Evolutionary conservation across 2,797 vertebrate species (phyloP).

Genomic region (Gorsachius magnificus): DNA sequence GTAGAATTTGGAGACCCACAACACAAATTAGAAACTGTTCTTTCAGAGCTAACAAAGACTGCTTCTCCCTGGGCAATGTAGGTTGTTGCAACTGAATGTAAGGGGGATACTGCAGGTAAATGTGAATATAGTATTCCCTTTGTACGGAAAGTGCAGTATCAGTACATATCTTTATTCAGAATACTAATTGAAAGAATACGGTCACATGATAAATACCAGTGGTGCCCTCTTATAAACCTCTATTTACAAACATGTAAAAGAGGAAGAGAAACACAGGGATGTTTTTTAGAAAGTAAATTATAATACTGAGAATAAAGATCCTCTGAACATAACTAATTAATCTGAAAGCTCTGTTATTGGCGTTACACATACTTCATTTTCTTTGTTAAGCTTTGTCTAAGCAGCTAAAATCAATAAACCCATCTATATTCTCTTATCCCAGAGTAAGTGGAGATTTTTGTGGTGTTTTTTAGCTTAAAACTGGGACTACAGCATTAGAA

Average conservation of each 20-base stretch:
- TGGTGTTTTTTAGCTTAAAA: background rate
- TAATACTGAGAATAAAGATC: background rate
- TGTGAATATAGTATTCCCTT: background rate
- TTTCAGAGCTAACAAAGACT: background rate
- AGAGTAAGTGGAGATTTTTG: background rate
- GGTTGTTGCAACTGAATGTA: background rate
- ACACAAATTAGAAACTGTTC: background rate
- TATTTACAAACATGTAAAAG: background rate
- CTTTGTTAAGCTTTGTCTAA: background rate
- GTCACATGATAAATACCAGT: background rate
- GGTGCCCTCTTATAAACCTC: background rate
- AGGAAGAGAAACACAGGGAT: background rate
- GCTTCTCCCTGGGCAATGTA: background rate
- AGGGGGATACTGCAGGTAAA: background rate
- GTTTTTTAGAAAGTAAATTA: background rate
- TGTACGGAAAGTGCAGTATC: background rate
- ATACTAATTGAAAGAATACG: background rate
- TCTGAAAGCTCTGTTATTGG: background rate
- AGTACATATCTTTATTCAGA: background rate
- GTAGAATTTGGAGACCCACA: background rate
- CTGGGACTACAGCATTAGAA: background rate
- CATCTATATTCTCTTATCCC: background rate
- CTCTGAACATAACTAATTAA: background rate
- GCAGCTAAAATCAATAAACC: background rate
- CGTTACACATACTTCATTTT: background rate